Percentiles rank a stretch among this genome's conserved stretches.
phyloP scores from a whole-genome alignment of 2,113 vertebrate species.

The Psilopsiagon aurifrons region DNA sequence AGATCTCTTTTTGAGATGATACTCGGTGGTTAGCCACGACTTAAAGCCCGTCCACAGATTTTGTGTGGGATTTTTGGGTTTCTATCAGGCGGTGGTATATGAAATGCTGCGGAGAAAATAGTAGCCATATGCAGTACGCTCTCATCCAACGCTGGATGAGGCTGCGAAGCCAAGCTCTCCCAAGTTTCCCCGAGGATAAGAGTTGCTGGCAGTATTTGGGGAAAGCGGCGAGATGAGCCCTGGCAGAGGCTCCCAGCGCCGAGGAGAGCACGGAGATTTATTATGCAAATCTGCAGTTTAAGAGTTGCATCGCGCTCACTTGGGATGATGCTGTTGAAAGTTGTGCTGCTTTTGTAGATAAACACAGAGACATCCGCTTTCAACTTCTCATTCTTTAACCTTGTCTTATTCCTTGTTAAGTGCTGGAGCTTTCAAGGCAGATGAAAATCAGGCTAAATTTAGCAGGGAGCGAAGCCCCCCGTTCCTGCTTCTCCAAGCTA shows the following conservation, averaged over 20 bases:
- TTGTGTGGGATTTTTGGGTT: slow-evolving; percentile 12
- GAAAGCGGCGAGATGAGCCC: not conserved
- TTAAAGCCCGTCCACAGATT: not conserved
- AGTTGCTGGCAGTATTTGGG: not conserved
- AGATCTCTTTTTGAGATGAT: not conserved
- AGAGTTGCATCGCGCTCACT: not conserved
- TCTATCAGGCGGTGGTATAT: not conserved
- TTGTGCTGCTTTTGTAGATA: slow-evolving; percentile 73
- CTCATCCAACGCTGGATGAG: not conserved
- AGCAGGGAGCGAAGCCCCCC: slow-evolving; percentile 36
- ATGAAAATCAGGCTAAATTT: slow-evolving; percentile 73
- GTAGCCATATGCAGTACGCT: not conserved
- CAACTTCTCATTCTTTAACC: slow-evolving; percentile 77
- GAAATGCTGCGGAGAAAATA: not conserved
- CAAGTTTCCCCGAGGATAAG: not conserved
- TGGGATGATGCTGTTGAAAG: slow-evolving; percentile 65
- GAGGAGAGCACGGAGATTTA: not conserved
- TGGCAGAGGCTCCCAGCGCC: slow-evolving; percentile 6
- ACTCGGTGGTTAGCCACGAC: not conserved
- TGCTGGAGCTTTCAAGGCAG: slow-evolving; percentile 70
- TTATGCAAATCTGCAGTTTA: slow-evolving; percentile 34
- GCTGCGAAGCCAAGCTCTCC: not conserved
- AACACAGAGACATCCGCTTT: slow-evolving; percentile 68
- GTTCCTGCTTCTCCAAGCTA: not conserved
- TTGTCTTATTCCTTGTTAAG: slow-evolving; percentile 73